Evolutionary conservation across 2,797 vertebrate genomes (phyloP).

Genomic region (Pogonophryne albipinna): DNA sequence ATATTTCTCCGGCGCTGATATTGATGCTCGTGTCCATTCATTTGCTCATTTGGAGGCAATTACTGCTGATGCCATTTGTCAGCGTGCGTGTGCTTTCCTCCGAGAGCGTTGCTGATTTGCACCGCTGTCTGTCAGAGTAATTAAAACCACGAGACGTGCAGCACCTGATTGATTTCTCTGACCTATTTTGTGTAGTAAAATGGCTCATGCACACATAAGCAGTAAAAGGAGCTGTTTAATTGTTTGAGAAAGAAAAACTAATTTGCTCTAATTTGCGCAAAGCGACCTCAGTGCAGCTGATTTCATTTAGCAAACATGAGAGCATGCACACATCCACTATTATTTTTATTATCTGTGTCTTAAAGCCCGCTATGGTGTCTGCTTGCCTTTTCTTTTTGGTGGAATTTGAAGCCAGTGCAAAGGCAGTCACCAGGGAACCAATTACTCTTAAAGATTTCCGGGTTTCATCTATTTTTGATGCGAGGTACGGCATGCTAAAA

Average conservation of each 20-base stretch:
- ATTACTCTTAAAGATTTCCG: conserved; percentile 77
- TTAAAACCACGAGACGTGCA: conserved; percentile 66
- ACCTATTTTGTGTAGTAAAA: conserved; percentile 63
- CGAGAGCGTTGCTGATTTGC: conserved; percentile 53
- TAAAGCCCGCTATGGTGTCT: conserved; percentile 6
- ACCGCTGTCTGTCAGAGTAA: conserved; percentile 68
- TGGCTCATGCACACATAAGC: conserved; percentile 27
- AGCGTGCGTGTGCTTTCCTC: conserved; percentile 55
- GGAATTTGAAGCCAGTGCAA: conserved; percentile 49
- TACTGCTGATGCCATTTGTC: conserved; percentile 65
- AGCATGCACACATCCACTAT: background rate
- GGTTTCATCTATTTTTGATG: conserved; percentile 81
- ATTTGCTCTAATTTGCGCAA: conserved; percentile 1
- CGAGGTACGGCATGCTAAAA: conserved; percentile 48
- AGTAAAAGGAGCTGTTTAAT: conserved; percentile 41
- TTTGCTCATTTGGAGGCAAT: conserved; percentile 73
- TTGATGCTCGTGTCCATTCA: conserved; percentile 62
- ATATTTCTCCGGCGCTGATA: conserved; percentile 38
- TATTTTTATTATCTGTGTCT: conserved; percentile 14
- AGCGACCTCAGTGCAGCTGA: background rate
- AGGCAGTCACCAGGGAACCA: conserved; percentile 77
- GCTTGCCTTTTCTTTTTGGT: conserved; percentile 48
- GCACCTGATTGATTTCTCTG: conserved; percentile 70
- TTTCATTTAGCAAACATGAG: conserved; percentile 29
- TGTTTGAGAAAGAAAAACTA: conserved; percentile 18